These are phyloP conservation scores for Hypotaenidia okinawae DNA, from an alignment of 2,797 vertebrate species.

Conservation along the genomic window DNA sequence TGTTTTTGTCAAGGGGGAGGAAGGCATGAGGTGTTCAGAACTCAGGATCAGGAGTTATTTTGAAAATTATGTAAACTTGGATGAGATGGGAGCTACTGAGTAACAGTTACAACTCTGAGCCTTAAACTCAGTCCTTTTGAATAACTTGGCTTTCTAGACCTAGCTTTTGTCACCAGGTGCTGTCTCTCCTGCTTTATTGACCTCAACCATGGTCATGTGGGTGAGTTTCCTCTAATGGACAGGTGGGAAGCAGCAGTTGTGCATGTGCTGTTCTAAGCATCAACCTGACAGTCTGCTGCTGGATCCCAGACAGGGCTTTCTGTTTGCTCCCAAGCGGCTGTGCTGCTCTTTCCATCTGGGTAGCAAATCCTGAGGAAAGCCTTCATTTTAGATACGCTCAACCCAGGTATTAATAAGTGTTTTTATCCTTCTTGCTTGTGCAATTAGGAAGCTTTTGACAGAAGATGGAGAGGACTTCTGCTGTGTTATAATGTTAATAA, in stretches of 20 bases:
- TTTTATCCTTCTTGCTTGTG: background rate
- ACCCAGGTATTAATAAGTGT: background rate
- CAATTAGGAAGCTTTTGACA: background rate
- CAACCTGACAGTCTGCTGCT: background rate
- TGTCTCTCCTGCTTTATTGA: background rate
- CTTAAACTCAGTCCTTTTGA: background rate
- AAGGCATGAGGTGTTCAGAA: background rate
- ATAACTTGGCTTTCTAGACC: background rate
- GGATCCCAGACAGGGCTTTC: background rate
- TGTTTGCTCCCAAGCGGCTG: accelerated
- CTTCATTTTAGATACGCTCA: background rate
- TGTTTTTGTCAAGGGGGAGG: background rate
- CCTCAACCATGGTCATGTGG: background rate
- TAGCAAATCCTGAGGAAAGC: background rate
- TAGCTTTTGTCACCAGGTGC: background rate
- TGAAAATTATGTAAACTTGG: background rate
- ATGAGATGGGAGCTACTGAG: background rate
- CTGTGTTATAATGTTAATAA: background rate
- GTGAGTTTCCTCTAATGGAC: background rate
- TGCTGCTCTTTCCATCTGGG: background rate
- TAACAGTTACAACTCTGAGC: background rate
- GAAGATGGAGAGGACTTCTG: background rate
- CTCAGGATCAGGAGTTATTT: background rate
- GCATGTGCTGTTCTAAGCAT: background rate
- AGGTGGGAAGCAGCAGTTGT: background rate